A percentile compares a stretch with the other conserved stretches of the same genome.
Conservation (phyloP, 1,140 invertebrate species). For the Formica selysi region DNA sequence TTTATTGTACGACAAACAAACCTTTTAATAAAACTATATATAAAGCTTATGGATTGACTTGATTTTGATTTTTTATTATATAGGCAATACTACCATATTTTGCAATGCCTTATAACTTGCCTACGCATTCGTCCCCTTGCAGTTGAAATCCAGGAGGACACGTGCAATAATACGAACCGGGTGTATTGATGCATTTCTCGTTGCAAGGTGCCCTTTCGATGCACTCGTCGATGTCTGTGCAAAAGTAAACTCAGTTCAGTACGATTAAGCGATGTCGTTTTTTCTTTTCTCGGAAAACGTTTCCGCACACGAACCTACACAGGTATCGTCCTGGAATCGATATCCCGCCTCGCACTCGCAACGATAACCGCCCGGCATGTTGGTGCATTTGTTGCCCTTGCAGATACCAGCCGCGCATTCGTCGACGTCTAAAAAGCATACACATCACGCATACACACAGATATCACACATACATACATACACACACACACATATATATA, state of each 20-base stretch:
- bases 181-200: constrained; percentile 87
- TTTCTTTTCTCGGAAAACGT: constrained; percentile 48
- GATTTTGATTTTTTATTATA: too few species aligned
- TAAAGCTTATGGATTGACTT: background rate
- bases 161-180: constrained; percentile 88
- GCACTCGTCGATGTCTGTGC: constrained; percentile 90
- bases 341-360: constrained; percentile 93
- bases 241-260: constrained; percentile 48
- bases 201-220: constrained; percentile 83
- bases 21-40: background rate
- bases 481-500: constrained; percentile 6
- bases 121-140: constrained; percentile 85
- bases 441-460: constrained; percentile 16
- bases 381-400: constrained; percentile 90
- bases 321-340: constrained; percentile 87
- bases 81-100: too few species aligned
- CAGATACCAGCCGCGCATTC: constrained; percentile 89
- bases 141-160: constrained; percentile 88
- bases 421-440: constrained; percentile 88
- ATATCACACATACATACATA: background rate
- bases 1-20: too few species aligned
- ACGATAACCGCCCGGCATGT: constrained; percentile 93
- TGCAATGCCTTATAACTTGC: constrained; percentile 75
- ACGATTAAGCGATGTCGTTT: constrained; percentile 49
- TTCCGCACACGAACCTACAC: constrained; percentile 87